Percentiles rank a stretch among this genome's conserved stretches.
Conservation (phyloP, 2,797 vertebrate species). For the Crocidura indochinensis region DNA sequence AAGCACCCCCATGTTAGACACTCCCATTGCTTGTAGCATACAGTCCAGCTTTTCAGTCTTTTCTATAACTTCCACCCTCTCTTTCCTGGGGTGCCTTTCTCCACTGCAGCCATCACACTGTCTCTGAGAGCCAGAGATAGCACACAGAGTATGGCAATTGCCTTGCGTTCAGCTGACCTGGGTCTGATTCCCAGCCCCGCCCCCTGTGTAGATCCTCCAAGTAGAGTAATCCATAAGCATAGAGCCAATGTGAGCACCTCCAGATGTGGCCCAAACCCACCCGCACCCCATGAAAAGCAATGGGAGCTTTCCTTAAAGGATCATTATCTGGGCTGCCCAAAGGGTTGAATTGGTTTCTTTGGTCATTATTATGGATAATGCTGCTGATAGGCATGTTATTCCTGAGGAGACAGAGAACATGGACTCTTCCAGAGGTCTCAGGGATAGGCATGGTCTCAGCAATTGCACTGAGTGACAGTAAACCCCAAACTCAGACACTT, state of each 20-base stretch:
- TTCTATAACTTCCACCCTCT: neutral
- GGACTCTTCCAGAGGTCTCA: slow-evolving; percentile 13
- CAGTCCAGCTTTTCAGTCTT: neutral
- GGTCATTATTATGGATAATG: neutral
- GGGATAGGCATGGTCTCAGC: neutral
- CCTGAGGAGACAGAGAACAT: too few relatives aligned
- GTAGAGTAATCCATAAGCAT: neutral
- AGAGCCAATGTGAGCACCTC: too few relatives aligned
- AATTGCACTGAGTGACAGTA: slow-evolving; percentile 47
- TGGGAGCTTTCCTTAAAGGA: neutral
- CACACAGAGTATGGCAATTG: too few relatives aligned
- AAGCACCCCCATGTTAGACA: neutral
- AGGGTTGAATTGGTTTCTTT: neutral
- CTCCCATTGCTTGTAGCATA: neutral
- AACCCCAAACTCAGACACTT: slow-evolving; percentile 53
- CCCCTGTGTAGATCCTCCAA: too few relatives aligned
- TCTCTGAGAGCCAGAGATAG: neutral
- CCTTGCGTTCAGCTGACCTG: too few relatives aligned
- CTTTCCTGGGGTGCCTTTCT: neutral
- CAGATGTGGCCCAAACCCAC: neutral
- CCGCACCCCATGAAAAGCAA: neutral
- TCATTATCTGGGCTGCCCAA: neutral
- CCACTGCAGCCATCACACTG: neutral
- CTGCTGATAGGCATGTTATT: neutral
- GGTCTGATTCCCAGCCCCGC: too few relatives aligned